Evolutionary conservation across 2,113 vertebrate genomes (phyloP).

Genomic region (Todiramphus saurophagus): DNA sequence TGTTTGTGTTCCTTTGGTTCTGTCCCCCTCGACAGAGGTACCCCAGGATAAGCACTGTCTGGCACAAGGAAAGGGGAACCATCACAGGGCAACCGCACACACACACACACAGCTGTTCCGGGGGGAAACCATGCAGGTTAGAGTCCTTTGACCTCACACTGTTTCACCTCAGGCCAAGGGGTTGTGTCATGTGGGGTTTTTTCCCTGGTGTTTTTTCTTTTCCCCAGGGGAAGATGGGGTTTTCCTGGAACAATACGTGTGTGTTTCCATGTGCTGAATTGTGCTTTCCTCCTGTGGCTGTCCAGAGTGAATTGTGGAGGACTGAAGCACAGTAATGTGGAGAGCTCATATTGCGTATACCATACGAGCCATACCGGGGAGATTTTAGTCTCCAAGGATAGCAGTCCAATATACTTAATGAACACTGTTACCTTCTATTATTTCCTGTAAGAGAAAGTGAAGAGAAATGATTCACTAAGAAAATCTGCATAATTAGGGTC

Average conservation of each 20-base stretch:
- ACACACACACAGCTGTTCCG: background rate
- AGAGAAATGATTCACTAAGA: slow-evolving; percentile 42
- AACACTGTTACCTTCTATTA: slow-evolving; percentile 30
- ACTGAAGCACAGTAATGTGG: background rate
- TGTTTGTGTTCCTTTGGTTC: background rate
- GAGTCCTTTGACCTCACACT: background rate
- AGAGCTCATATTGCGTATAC: background rate
- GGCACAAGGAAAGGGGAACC: background rate
- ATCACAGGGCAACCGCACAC: accelerated
- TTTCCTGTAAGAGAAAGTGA: slow-evolving; percentile 44
- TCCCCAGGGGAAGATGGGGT: background rate
- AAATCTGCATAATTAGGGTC: slow-evolving; percentile 62
- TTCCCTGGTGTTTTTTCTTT: background rate
- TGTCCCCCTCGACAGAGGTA: background rate
- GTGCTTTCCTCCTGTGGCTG: background rate
- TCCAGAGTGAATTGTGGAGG: background rate
- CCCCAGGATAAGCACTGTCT: background rate
- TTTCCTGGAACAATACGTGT: background rate
- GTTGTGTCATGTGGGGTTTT: background rate
- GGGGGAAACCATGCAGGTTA: accelerated
- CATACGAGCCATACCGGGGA: background rate
- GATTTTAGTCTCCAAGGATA: slow-evolving; percentile 22
- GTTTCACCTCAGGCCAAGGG: background rate
- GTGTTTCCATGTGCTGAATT: background rate
- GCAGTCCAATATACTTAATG: slow-evolving; percentile 41